These are phyloP conservation scores for Bubo scandiacus DNA, from an alignment of 2,113 vertebrate species.

Conservation along the genomic window DNA sequence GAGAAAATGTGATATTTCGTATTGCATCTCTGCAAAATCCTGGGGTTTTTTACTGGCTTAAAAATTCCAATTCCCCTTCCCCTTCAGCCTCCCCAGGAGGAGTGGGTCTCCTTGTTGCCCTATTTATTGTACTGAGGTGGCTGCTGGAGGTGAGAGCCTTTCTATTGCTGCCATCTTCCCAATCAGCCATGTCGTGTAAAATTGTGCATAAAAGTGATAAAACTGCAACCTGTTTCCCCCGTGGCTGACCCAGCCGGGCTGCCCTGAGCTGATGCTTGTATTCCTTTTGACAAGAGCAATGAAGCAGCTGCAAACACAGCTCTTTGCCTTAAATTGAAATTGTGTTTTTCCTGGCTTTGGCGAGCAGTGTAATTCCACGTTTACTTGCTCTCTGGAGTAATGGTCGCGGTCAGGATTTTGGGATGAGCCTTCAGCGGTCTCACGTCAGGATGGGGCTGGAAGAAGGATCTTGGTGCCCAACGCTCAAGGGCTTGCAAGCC, in stretches of 20 bases:
- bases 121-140: neutral
- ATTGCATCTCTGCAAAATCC: neutral
- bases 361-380: fast-evolving
- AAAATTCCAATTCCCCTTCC: neutral
- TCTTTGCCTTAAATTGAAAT: neutral
- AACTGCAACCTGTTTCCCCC: neutral
- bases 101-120: neutral
- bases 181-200: conserved; percentile 24
- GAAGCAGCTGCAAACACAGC: neutral
- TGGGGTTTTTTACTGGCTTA: neutral
- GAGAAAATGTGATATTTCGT: neutral
- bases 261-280: neutral
- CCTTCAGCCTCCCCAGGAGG: neutral
- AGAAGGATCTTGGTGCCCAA: neutral
- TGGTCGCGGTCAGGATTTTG: neutral
- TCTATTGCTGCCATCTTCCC: conserved; percentile 2
- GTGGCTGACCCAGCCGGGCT: neutral
- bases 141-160: neutral
- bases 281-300: conserved; percentile 36
- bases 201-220: conserved; percentile 46
- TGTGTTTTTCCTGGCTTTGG: neutral
- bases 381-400: neutral
- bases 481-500: neutral
- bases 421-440: fast-evolving
- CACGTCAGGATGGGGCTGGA: neutral